A percentile compares a stretch with the other conserved stretches of the same genome.
Evolutionary conservation across 2,888 invertebrate genomes (phyloP).

Genomic region (Drosophila dives): DNA sequence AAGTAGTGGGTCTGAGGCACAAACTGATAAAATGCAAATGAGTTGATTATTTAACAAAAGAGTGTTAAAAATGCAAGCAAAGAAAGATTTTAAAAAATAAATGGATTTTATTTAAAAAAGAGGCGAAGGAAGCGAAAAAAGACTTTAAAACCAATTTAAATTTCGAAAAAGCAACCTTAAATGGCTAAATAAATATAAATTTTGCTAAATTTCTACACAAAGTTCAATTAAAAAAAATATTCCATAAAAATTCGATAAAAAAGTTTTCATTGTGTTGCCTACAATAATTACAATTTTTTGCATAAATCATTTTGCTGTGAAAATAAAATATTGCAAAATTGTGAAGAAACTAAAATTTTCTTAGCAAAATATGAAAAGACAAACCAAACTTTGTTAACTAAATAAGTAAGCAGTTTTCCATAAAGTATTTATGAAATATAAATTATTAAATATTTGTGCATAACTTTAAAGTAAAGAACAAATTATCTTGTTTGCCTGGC

Average conservation of each 20-base stretch:
- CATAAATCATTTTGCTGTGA: neutral
- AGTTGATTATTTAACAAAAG: neutral
- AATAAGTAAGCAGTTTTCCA: neutral
- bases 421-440: no score
- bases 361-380: neutral
- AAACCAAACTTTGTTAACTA: neutral
- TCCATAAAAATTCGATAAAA: no score
- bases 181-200: no score
- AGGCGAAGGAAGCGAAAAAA: neutral
- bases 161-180: no score
- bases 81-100: neutral
- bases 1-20: constrained; percentile 13
- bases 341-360: neutral
- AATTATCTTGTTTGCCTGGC: neutral
- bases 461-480: neutral
- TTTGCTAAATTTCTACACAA: no score
- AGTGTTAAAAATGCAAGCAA: neutral
- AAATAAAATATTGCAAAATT: neutral
- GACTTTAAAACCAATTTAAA: neutral
- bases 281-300: neutral
- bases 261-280: neutral
- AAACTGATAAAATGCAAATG: constrained; percentile 24
- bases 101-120: neutral
- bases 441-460: no score
- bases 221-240: neutral